Conservation (phyloP, 2,113 vertebrate genomes). For the Furnarius figulus region DNA sequence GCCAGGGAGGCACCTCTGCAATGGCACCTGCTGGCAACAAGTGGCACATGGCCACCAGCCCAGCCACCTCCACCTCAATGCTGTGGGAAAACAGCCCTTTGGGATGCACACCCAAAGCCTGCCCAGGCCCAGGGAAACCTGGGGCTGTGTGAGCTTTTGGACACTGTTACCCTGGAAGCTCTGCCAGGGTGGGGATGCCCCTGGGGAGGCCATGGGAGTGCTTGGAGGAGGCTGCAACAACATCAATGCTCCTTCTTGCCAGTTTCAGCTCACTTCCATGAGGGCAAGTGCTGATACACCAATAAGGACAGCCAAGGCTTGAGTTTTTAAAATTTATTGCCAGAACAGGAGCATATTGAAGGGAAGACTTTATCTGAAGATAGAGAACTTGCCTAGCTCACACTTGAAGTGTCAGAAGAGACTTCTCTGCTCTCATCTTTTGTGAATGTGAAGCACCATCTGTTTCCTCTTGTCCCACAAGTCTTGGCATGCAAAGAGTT, state of each 20-base stretch:
- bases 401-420: slow-evolving; percentile 33
- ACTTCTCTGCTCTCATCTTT: neutral
- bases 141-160: neutral
- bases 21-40: neutral
- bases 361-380: neutral
- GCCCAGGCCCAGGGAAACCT: rapidly evolving
- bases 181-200: neutral
- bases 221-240: neutral
- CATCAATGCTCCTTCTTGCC: neutral
- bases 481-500: slow-evolving; percentile 41
- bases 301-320: neutral
- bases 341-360: slow-evolving; percentile 5
- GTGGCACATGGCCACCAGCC: neutral
- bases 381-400: neutral
- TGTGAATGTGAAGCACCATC: slow-evolving; percentile 39
- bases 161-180: neutral
- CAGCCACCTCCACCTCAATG: rapidly evolving
- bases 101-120: neutral
- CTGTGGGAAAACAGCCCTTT: neutral
- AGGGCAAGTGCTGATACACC: neutral
- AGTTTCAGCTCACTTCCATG: neutral
- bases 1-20: neutral
- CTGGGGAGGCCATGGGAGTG: neutral
- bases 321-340: neutral
- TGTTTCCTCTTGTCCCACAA: slow-evolving; percentile 27